A percentile compares a stretch with the other conserved stretches of the same genome.
Evolutionary conservation across 2,113 vertebrate species (phyloP).

Genomic region (Cnemophilus loriae): DNA sequence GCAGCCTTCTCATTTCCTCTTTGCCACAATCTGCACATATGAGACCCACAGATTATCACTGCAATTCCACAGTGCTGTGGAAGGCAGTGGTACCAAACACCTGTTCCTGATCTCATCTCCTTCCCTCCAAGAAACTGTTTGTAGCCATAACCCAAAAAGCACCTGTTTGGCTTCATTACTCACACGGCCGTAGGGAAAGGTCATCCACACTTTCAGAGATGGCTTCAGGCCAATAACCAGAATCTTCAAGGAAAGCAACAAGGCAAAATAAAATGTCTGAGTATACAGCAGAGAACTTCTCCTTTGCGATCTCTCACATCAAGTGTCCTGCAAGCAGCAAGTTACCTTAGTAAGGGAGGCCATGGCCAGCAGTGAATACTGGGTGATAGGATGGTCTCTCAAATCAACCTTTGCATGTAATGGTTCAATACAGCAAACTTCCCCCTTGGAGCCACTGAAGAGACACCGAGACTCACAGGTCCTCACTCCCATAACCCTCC

Average conservation of each 20-base stretch:
- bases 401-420: conserved; percentile 85
- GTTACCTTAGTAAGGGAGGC: conserved; percentile 94
- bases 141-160: not conserved
- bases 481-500: conserved; percentile 96
- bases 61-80: not conserved
- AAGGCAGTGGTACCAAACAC: not conserved
- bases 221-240: conserved; percentile 95
- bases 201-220: conserved; percentile 97
- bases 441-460: conserved; percentile 97
- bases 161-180: conserved; percentile 18
- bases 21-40: not conserved
- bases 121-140: not conserved
- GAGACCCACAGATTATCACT: not conserved
- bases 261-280: not conserved
- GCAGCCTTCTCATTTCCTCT: not conserved
- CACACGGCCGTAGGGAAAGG: conserved; percentile 93
- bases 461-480: conserved; percentile 95
- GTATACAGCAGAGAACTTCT: not conserved
- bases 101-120: not conserved
- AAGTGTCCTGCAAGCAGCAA: not conserved
- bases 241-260: conserved; percentile 76
- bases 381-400: conserved; percentile 91
- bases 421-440: conserved; percentile 95
- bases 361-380: conserved; percentile 93
- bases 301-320: not conserved